Evolutionary conservation across 2,888 invertebrate species (phyloP), one percentile per base, ranked within the genome.

Genomic region (Caenorhabditis drosophilae): DNA sequence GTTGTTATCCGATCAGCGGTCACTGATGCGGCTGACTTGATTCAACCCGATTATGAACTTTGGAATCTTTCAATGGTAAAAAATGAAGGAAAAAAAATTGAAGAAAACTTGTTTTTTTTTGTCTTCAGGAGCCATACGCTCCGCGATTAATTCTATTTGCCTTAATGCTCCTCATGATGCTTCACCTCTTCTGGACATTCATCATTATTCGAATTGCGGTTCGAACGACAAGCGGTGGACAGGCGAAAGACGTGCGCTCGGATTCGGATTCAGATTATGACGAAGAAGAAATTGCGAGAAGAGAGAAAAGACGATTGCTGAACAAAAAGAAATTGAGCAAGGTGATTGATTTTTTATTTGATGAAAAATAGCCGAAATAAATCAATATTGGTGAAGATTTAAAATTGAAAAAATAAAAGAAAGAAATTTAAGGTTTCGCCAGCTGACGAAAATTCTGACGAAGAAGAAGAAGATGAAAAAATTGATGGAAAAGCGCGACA

Each of bases 111-210:
- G n/a, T n/a, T n/a, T n/a, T n/a, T n/a, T n/a, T n/a, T n/a, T n/a
- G n/a, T 45, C 50, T 61, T 51, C 59, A 70, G 58, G 55, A 69
- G 12, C 80, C 80, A n/a, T 76, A 76, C 50, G 77, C 70, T 16
- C 80, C 80, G 7, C 71, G 80, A 2, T 44, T 78, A 11, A 76
- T 79, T 35, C 67, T 80, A 27, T 46, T 78, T 16, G 67, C 80
- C 25, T 58, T 80, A 22, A 59, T 70, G 25, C 47, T 62, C n/a
- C 67, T 80, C 4, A 59, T 79, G 35, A 54, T 73, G 22, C 70
- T 80, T 4, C 80, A 80, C 60, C 50, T 80, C 47, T 80, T 80
- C 72, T 80, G 80, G 80, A 80, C 80, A 1, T 64, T 76, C 42
- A 64, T 80, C 50, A 80, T 80, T 45, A 51, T 73, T 34, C 70